Evolutionary conservation across 2,797 vertebrate species (phyloP), one percentile per base, ranked within the genome.

Genomic region (Lindbergichthys nudifrons): DNA sequence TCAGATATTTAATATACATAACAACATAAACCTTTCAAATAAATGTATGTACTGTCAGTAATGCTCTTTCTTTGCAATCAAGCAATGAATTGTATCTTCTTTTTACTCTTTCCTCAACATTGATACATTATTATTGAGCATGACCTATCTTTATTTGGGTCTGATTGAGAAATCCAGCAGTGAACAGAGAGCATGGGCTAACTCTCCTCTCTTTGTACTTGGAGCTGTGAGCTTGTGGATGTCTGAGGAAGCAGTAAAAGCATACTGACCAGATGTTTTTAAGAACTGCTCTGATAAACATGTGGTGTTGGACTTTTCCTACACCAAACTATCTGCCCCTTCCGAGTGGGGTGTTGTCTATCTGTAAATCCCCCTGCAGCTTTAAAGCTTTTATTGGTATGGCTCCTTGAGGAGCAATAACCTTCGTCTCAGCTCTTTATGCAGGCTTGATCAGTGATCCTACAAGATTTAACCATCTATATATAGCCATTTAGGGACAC

Each of bases 121-220:
- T 19, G 57, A 52, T 61, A 12, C 16, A 26, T 43, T 60, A 15
- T 51, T 50, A 30, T 9, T 60, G 11, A 32, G 13, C 51, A 10
- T 54, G 19, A 26, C 19, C 16, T 51, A 11, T 51, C 23, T 45
- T 50, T 19, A 5, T 5, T 42, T 42, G 14, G 47, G 16, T 70
- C 13, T 51, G 57, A 32, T 60, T 50, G 21, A 70, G 36, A 73
- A 47, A 70, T 80, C 4, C 53, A 75, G 7, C 73, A 48, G 42
- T 58, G 72, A 3, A 36, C 66, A 1, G 63, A 57, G 7, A 81
- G 69, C 46, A 8, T 65, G 68, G 54, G 39, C 41, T 9, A 51
- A 65, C 58, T 73, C 75, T 23, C 43, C 83, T 8, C 71, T 61
- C 13, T 45, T 46, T 43, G 67, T 68, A 11, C 47, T 65, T 10